These are phyloP conservation scores for Alentia gelatinosa DNA, from an alignment of 2,888 invertebrate species.

Conservation along the genomic window DNA sequence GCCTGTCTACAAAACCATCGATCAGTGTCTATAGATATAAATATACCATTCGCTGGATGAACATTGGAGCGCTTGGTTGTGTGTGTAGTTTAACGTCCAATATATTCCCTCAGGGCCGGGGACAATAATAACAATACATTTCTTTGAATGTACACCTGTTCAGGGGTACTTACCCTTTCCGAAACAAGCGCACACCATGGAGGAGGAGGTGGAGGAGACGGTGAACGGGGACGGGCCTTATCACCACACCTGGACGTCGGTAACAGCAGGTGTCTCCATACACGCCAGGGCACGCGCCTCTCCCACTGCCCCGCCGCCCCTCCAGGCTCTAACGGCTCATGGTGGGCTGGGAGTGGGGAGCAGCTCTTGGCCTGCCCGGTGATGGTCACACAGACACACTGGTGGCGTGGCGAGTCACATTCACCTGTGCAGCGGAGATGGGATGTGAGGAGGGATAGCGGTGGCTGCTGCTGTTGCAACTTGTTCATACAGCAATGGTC, in stretches of 20 bases:
- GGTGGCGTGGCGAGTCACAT: background rate
- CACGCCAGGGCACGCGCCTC: background rate
- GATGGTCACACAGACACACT: background rate
- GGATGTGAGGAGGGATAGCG: background rate
- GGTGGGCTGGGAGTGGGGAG: background rate
- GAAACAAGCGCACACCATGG: background rate
- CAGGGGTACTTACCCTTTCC: background rate
- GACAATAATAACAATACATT: too few species aligned
- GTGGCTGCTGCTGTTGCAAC: background rate
- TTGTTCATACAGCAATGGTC: too few species aligned
- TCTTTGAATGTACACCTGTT: background rate
- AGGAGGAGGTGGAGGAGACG: background rate
- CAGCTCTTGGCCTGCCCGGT: background rate
- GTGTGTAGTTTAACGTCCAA: too few species aligned
- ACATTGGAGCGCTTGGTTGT: too few species aligned
- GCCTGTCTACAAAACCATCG: too few species aligned
- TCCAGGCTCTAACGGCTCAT: background rate
- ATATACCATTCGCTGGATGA: too few species aligned
- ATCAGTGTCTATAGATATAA: too few species aligned
- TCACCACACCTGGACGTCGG: background rate
- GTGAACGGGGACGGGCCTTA: background rate
- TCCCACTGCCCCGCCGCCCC: background rate
- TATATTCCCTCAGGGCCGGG: too few species aligned
- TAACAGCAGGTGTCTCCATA: background rate
- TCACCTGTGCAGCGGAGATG: background rate